These are phyloP conservation scores for Sminthurinus aureus DNA, from an alignment of 2,888 invertebrate genomes.

Conservation along the genomic window DNA sequence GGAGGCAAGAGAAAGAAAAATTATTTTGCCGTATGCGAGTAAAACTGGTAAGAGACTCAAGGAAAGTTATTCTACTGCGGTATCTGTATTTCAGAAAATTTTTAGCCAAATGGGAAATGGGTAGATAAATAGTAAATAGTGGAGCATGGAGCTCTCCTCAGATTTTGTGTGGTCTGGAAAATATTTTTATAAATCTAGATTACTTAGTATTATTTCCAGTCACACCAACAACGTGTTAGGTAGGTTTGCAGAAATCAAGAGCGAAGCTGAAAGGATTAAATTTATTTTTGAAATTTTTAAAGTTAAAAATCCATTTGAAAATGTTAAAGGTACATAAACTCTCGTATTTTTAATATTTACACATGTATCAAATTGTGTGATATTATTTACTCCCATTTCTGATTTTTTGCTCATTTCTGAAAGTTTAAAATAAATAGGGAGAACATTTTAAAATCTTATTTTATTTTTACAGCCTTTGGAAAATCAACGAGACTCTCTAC, in stretches of 20 bases:
- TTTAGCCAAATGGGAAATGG: not conserved
- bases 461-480: constrained; percentile 1
- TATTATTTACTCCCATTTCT: not conserved
- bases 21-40: not conserved
- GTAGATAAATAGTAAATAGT: not conserved
- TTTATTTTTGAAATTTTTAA: not conserved
- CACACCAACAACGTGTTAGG: not conserved
- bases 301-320: not conserved
- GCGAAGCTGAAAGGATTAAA: not conserved
- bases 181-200: constrained; percentile 10
- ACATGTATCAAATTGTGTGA: not conserved
- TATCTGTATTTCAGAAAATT: not conserved
- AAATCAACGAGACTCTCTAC: constrained; percentile 34
- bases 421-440: not conserved
- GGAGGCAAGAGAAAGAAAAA: not conserved
- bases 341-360: not conserved
- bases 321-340: constrained; percentile 1
- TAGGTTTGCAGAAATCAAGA: not conserved
- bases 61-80: not conserved
- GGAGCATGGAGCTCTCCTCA: not conserved
- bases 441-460: not conserved
- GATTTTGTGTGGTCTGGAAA: constrained; percentile 12
- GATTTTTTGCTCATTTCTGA: not conserved
- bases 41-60: not conserved
- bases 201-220: not conserved